Base-by-base conservation (phyloP, 1,140 invertebrate species). In the Drosophila guanche region DNA sequence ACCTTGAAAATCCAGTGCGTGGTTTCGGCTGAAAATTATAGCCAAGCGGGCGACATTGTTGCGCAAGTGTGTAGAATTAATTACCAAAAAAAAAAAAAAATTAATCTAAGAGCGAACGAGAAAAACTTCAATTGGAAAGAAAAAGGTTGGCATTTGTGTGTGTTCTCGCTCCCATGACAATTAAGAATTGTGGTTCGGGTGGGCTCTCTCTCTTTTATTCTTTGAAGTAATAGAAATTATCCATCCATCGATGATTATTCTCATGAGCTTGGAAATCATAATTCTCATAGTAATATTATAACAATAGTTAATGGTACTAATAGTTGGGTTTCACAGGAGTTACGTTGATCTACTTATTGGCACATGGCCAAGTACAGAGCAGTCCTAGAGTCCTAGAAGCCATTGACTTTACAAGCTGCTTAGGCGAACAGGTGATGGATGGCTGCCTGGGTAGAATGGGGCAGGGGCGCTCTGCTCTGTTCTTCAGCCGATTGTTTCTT, bases 11-110 rank as follows among this genome's bases (percentile, higher is more conserved):
- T 65, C 27, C 58, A 60, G 62, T 80, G 52, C 60, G 57, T 63
- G 57, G 61, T 76, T 62, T 80, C 75, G 67, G 71, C 54, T 73
- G 54, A 58, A 85, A 84, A 76, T 76, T 76, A 79, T 58, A 63
- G 77, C 68, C 67, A 62, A 69, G 51, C 55, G 66, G 66, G 33
- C 70, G 74, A 86, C 75, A 84, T 69, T 77, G 61, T 84, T 83
- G 75, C 52, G 75, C 81, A 80, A 86, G 83, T 86, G 77, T 78
- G 78, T 88, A 74, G 70, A 83, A 88, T 88, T 86, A 88, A 79
- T 84, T 79, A 83, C 75, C 57, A 75, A 71, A 74, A 60, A 71
- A 60, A 45, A 42, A 45, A 57, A 22, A 27, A 20, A n/a, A n/a
- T n/a, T 20, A 20, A 27, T 37, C 33, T 4, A 47, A 47, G 45